A percentile compares a stretch with the other conserved stretches of the same genome.
Evolutionary conservation across 92 coral and sea anemone genomes (phyloP).

Genomic region (Heliopora coerulea): DNA sequence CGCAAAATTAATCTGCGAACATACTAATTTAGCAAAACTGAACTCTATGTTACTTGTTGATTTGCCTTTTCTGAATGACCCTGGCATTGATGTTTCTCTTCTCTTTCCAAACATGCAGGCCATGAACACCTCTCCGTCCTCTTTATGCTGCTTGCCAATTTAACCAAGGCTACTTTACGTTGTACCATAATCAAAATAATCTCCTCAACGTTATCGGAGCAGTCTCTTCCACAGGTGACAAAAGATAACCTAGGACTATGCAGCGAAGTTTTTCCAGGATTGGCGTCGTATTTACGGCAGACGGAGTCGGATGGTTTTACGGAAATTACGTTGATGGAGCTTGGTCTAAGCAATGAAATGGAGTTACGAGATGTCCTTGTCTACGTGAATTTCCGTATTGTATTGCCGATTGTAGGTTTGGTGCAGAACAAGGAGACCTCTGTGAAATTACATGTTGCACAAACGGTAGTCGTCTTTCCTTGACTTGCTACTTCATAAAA

Average conservation of each 20-base stretch:
- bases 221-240: slow-evolving; percentile 66
- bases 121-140: slow-evolving; percentile 68
- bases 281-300: slow-evolving; percentile 59
- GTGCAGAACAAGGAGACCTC: slow-evolving; percentile 18
- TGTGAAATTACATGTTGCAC: slow-evolving; percentile 26
- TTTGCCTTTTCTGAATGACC: not conserved
- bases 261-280: slow-evolving; percentile 67
- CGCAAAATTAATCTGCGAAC: too few species aligned
- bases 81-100: not conserved
- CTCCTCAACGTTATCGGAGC: slow-evolving; percentile 62
- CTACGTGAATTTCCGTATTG: slow-evolving; percentile 81
- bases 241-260: slow-evolving; percentile 69
- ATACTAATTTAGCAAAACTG: too few species aligned
- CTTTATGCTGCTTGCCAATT: slow-evolving; percentile 62
- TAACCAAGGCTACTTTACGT: slow-evolving; percentile 57
- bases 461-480: slow-evolving; percentile 32
- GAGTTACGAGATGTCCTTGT: slow-evolving; percentile 46
- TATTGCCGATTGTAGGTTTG: slow-evolving; percentile 75
- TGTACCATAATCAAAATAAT: slow-evolving; percentile 67
- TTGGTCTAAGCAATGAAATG: slow-evolving; percentile 12
- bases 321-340: slow-evolving; percentile 24
- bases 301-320: slow-evolving; percentile 59
- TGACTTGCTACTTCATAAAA: too few species aligned
- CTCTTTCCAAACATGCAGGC: slow-evolving; percentile 46
- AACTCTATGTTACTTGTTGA: not conserved